These are phyloP conservation scores for Geodia barretti DNA, from an alignment of 37 sponge, comb jelly and placozoan genomes.

Conservation along the genomic window DNA sequence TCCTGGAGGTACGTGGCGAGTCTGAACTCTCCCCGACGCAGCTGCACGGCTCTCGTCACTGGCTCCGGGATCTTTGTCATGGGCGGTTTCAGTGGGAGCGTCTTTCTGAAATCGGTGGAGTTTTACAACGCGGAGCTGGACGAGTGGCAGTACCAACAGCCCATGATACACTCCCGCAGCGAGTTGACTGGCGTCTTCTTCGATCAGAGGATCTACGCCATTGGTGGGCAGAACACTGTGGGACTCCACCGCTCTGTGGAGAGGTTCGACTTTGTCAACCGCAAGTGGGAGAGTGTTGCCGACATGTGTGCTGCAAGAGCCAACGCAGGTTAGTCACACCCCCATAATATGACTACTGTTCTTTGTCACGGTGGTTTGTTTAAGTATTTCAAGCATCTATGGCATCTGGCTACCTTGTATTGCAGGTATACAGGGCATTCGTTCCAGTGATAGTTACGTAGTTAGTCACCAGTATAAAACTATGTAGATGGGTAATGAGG, in stretches of 20 bases:
- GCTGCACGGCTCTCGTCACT: slow-evolving; percentile 66
- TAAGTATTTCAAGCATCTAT: neutral
- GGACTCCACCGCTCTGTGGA: slow-evolving; percentile 67
- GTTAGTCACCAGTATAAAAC: no score
- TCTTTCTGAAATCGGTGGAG: slow-evolving; percentile 71
- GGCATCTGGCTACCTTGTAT: neutral
- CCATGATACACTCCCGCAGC: slow-evolving; percentile 76
- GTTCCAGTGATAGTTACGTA: no score
- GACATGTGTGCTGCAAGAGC: slow-evolving; percentile 71
- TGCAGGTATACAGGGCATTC: neutral
- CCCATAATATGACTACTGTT: no score
- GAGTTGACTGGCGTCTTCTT: slow-evolving; percentile 59
- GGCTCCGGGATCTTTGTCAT: slow-evolving; percentile 54
- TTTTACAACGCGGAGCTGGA: slow-evolving; percentile 57
- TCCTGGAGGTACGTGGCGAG: slow-evolving; percentile 62
- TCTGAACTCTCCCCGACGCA: slow-evolving; percentile 47
- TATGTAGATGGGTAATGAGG: no score
- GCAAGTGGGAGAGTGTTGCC: slow-evolving; percentile 65
- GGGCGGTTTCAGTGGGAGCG: slow-evolving; percentile 79
- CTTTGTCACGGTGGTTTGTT: no score
- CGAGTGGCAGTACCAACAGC: slow-evolving; percentile 62
- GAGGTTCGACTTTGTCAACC: slow-evolving; percentile 72
- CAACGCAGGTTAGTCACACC: slow-evolving; percentile 45
- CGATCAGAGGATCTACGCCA: slow-evolving; percentile 69
- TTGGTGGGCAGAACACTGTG: slow-evolving; percentile 64